Evolutionary conservation across 2,888 invertebrate genomes (phyloP).

Genomic region (Plebejus argus): DNA sequence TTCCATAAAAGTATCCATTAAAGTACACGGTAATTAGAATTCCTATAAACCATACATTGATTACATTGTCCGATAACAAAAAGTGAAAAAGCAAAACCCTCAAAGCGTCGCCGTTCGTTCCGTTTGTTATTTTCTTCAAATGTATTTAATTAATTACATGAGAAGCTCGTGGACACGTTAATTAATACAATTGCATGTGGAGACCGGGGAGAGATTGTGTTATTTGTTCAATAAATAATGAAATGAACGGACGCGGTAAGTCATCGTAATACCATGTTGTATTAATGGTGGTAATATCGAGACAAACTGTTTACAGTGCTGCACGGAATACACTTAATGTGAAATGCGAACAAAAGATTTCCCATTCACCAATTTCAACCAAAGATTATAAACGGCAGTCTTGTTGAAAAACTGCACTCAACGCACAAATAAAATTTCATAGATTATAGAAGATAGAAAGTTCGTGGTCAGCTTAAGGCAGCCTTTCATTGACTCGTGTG

Average conservation of each 20-base stretch:
- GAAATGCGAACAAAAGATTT: not conserved
- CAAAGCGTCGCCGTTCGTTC: not conserved
- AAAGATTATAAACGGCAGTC: not conserved
- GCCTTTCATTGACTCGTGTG: too few relatives aligned
- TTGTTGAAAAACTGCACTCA: not conserved
- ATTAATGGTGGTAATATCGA: not conserved
- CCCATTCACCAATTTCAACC: too few relatives aligned
- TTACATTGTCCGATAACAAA: not conserved
- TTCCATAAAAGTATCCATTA: not conserved
- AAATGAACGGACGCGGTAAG: not conserved
- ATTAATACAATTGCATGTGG: constrained; percentile 17
- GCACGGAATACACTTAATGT: not conserved
- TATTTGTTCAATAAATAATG: not conserved
- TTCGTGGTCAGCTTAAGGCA: too few relatives aligned
- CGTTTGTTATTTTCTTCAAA: not conserved
- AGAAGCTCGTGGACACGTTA: constrained; percentile 10
- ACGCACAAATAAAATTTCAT: not conserved
- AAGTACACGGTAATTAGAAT: not conserved
- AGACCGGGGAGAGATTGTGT: not conserved
- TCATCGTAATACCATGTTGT: not conserved
- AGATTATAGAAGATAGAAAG: too few relatives aligned
- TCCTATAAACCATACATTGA: not conserved
- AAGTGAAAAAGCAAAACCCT: not conserved
- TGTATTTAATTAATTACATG: constrained; percentile 1
- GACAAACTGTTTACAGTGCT: not conserved